A percentile compares a stretch with the other conserved stretches of the same genome.
phyloP scores from a whole-genome alignment of 2,888 invertebrate species.

The Cryptus armator region DNA sequence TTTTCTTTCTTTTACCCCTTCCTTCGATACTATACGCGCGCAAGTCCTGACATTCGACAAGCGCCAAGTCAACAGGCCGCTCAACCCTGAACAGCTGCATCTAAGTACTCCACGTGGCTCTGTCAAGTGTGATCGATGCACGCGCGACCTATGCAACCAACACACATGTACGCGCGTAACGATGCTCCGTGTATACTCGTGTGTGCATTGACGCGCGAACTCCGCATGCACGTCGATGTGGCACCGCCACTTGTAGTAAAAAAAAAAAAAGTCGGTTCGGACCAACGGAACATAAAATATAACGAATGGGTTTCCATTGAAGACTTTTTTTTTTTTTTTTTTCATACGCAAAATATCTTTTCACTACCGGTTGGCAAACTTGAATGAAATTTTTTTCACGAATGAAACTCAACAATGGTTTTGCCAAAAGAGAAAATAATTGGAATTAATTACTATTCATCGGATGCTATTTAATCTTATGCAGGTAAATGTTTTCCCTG shows the following conservation, averaged over 20 bases:
- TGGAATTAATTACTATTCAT: no score
- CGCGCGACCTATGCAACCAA: not conserved
- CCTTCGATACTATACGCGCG: constrained; percentile 11
- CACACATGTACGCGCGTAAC: not conserved
- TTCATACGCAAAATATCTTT: not conserved
- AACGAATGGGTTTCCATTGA: not conserved
- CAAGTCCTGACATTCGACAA: constrained; percentile 32
- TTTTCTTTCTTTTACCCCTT: constrained; percentile 21
- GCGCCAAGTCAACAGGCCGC: constrained; percentile 37
- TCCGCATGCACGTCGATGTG: not conserved
- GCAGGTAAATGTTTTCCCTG: no score
- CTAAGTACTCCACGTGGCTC: constrained; percentile 40
- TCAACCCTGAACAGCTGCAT: constrained; percentile 38
- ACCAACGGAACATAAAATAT: not conserved
- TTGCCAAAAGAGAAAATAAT: no score
- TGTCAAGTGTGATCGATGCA: constrained; percentile 43
- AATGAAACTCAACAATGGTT: no score
- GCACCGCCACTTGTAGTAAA: not conserved
- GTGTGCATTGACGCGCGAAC: not conserved
- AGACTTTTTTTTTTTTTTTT: not conserved
- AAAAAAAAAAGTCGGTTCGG: not conserved
- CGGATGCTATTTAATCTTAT: no score
- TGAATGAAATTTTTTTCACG: no score
- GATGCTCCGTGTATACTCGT: not conserved
- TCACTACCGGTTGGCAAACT: not conserved